A percentile compares a stretch with the other conserved stretches of the same genome.
Conservation (phyloP, 2,113 vertebrate species). For the Alectura lathami region DNA sequence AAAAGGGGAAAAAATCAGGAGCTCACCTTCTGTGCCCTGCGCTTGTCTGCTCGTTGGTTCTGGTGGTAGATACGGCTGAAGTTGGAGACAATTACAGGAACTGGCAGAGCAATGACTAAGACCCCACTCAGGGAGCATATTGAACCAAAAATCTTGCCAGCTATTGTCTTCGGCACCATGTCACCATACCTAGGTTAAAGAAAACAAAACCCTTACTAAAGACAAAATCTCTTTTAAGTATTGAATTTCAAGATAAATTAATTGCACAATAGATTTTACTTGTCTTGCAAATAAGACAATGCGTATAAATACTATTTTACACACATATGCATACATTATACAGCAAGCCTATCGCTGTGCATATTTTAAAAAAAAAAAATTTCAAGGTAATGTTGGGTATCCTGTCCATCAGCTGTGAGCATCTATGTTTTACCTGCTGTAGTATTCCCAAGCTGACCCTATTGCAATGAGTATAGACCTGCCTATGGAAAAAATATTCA, state of each 20-base stretch:
- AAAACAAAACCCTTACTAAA: not conserved
- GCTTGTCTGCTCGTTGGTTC: constrained; percentile 95
- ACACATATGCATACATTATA: not conserved
- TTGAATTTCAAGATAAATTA: not conserved
- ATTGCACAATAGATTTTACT: not conserved
- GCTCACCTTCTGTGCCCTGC: constrained; percentile 92
- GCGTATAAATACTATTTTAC: not conserved
- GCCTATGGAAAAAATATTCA: not conserved
- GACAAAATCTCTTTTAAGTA: not conserved
- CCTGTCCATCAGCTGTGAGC: not conserved
- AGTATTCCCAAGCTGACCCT: not conserved
- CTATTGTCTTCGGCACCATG: constrained; percentile 98
- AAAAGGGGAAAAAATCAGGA: not conserved
- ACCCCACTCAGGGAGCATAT: constrained; percentile 95
- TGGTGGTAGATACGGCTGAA: constrained; percentile 99
- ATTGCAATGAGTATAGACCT: not conserved
- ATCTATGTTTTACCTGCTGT: not conserved
- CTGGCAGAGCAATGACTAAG: constrained; percentile 94
- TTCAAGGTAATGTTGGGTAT: not conserved
- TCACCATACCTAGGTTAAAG: constrained; percentile 87
- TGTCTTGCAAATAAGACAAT: not conserved
- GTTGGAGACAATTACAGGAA: constrained; percentile 98
- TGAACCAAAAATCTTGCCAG: constrained; percentile 95
- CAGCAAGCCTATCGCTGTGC: not conserved
- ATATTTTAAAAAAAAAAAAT: not conserved